Evolutionary conservation across 1,140 invertebrate genomes (phyloP), one percentile per base, ranked within the genome.

Genomic region (Bactericera cockerelli): DNA sequence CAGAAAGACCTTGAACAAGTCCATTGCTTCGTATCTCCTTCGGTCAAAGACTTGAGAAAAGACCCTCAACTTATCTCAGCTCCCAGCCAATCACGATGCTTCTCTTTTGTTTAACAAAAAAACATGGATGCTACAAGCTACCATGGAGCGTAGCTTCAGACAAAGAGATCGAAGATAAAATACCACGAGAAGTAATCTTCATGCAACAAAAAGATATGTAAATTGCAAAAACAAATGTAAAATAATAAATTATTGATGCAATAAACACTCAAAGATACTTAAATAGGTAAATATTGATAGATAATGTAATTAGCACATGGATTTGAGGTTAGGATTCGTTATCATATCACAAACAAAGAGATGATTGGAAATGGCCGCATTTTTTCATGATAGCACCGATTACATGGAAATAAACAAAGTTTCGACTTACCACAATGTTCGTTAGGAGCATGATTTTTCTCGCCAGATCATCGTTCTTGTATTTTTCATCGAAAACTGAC

Each of bases 71-170:
- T 49, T 49, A 49, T 49, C 33, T 36, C 33, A 36, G 33, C 10
- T 16, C 33, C 33, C n/a, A 49, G n/a, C 42, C n/a, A 49, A 16
- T 49, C 42, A 49, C n/a, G 19, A 6, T 31, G 28, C 28, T 31
- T 31, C 28, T 6, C 28, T 31, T 31, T 31, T 31, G 28, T 19
- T 49, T 19, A 49, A 49, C n/a, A 49, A 49, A 49, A 36, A 49
- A 49, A 49, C 42, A 49, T 49, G 42, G 42, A 49, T 49, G 42
- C 42, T 49, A 49, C 22, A 49, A 49, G 42, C 6, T n/a, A 49
- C 8, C 28, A 31, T 31, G 28, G 28, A 31, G 28, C 28, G 28
- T 31, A 31, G n/a, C n/a, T n/a, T n/a, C n/a, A n/a, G n/a, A n/a
- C n/a, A n/a, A n/a, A 36, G 33, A 16, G 33, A 16, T 36, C 16